These are phyloP conservation scores for Pangasius djambal DNA, from an alignment of 2,797 vertebrate genomes.

Conservation along the genomic window DNA sequence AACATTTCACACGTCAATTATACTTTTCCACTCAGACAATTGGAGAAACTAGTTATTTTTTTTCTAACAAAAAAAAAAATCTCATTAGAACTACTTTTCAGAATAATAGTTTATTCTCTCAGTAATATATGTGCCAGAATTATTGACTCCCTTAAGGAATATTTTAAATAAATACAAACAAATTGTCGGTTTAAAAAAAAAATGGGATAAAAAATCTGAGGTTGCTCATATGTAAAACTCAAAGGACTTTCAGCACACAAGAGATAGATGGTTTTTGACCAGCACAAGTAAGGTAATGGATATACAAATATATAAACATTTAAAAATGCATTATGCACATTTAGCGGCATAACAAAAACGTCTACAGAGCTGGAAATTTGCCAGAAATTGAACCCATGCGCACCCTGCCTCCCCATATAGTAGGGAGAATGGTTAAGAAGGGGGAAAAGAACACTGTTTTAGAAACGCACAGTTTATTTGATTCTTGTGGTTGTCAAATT, in stretches of 20 bases:
- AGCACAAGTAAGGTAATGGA: constrained; percentile 3
- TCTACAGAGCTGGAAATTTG: not conserved
- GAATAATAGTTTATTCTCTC: not conserved
- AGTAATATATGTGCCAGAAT: not conserved
- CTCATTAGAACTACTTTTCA: not conserved
- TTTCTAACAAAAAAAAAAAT: not conserved
- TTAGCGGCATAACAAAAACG: not conserved
- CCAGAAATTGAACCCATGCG: not conserved
- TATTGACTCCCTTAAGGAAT: not conserved
- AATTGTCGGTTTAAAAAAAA: not conserved
- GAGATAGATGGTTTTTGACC: not conserved
- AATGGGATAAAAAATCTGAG: not conserved
- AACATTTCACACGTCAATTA: not conserved
- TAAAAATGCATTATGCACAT: not conserved
- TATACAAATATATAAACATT: not conserved
- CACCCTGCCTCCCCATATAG: not conserved
- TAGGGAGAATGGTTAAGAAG: not conserved
- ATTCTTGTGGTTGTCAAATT: not conserved
- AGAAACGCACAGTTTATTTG: not conserved
- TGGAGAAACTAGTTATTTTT: not conserved
- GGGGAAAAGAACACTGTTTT: not conserved
- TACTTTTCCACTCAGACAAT: not conserved
- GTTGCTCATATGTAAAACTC: constrained; percentile 7
- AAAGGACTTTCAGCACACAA: not conserved
- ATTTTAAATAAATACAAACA: not conserved